phyloP scores from a whole-genome alignment of 2,797 vertebrate genomes.

The Acipenser ruthenus region DNA sequence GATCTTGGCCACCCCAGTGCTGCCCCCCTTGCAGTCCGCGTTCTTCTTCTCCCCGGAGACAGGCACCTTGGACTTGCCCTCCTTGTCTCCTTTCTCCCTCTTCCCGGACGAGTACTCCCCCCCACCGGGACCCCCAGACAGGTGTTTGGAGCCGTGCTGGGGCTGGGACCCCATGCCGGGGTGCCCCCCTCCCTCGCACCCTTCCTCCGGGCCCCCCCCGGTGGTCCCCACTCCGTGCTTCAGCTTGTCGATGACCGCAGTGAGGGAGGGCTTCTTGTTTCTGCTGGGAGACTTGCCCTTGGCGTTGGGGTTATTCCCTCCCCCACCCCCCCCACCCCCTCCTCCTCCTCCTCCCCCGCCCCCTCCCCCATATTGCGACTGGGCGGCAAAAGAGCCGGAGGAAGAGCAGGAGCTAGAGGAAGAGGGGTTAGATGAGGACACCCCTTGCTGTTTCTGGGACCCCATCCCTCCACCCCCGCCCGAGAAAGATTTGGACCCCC shows the following conservation, averaged over 20 bases:
- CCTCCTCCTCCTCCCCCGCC: constrained; percentile 24
- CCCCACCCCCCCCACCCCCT: constrained; percentile 33
- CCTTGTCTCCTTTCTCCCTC: constrained; percentile 93
- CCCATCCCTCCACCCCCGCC: constrained; percentile 68
- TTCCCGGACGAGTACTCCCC: constrained; percentile 82
- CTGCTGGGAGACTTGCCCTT: constrained; percentile 97
- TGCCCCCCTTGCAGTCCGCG: constrained; percentile 77
- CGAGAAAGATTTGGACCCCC: constrained; percentile 85
- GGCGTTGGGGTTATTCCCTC: constrained; percentile 67
- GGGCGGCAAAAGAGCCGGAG: constrained; percentile 44
- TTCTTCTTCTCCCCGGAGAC: constrained; percentile 88
- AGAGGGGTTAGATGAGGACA: constrained; percentile 50
- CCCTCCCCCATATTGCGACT: constrained; percentile 57
- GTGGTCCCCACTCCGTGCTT: constrained; percentile 90
- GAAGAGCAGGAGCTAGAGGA: constrained; percentile 51
- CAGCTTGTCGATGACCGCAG: constrained; percentile 94
- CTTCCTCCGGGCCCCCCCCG: constrained; percentile 80
- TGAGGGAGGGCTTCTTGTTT: constrained; percentile 96
- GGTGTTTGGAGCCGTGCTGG: constrained; percentile 79
- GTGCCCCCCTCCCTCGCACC: constrained; percentile 55
- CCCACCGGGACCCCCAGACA: constrained; percentile 62
- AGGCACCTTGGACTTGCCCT: constrained; percentile 82
- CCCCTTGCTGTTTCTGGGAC: constrained; percentile 81
- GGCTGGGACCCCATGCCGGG: constrained; percentile 49
- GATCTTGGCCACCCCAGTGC: constrained; percentile 86